phyloP scores from a whole-genome alignment of 2,113 vertebrate genomes.

The Syrrhaptes paradoxus region DNA sequence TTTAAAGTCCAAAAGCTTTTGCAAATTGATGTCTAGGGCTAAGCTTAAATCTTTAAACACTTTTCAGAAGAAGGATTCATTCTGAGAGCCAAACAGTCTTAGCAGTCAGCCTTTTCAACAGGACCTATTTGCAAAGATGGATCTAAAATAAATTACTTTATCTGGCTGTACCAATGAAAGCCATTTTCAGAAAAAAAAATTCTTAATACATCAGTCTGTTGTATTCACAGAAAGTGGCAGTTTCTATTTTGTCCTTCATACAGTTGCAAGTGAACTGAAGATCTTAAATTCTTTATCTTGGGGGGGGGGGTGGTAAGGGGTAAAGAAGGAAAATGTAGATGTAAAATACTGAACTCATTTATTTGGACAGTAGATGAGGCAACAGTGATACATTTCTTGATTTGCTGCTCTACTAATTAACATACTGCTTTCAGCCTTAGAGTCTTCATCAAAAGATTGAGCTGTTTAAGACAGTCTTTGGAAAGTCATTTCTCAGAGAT shows the following conservation, averaged over 20 bases:
- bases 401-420: slow-evolving; percentile 41
- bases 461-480: neutral
- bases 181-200: neutral
- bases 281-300: neutral
- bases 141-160: slow-evolving; percentile 45
- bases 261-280: neutral
- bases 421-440: neutral
- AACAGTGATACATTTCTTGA: neutral
- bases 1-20: slow-evolving; percentile 49
- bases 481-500: neutral
- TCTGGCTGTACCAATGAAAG: slow-evolving; percentile 1
- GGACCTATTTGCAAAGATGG: slow-evolving; percentile 29
- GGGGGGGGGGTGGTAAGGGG: neutral
- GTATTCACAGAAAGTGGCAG: neutral
- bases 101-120: slow-evolving; percentile 21
- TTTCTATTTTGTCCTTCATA: neutral
- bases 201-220: neutral
- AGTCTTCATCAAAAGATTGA: slow-evolving; percentile 18
- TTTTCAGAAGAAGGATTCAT: slow-evolving; percentile 46
- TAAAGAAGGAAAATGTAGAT: neutral
- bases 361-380: slow-evolving; percentile 14
- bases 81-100: slow-evolving; percentile 8
- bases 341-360: slow-evolving; percentile 14
- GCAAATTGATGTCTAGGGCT: slow-evolving; percentile 46
- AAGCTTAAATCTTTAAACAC: slow-evolving; percentile 58